Percentiles rank a stretch among this genome's conserved stretches.
Conservation (phyloP, 2,888 invertebrate species). For the Blastobasis adustella region DNA sequence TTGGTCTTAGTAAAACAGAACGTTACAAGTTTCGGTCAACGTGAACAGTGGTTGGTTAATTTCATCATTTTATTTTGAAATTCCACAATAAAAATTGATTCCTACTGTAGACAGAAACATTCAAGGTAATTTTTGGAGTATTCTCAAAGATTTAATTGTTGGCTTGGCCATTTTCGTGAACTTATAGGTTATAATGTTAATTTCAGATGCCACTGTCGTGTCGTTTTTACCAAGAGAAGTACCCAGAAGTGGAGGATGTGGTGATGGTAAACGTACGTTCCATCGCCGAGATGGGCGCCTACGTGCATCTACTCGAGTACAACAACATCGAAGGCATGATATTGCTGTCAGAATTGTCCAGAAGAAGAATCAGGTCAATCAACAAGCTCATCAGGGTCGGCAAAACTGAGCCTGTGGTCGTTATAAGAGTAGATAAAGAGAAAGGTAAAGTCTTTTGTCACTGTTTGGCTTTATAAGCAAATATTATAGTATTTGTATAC, state of each 20-base stretch:
- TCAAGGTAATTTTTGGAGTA: too few species aligned
- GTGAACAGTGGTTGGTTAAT: conserved; percentile 49
- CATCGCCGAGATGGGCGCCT: conserved; percentile 99
- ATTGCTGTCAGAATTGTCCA: conserved; percentile 95
- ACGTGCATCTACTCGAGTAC: conserved; percentile 97
- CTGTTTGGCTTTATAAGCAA: background rate
- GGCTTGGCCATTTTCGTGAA: background rate
- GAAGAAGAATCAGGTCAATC: conserved; percentile 98
- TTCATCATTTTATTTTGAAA: conserved; percentile 45
- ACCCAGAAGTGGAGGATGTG: conserved; percentile 99
- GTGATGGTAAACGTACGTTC: conserved; percentile 99
- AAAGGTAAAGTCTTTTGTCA: conserved; percentile 80
- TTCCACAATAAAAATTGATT: background rate
- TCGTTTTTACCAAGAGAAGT: conserved; percentile 97
- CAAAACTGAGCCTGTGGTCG: conserved; percentile 98
- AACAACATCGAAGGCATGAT: conserved; percentile 99
- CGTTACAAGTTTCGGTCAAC: conserved; percentile 36
- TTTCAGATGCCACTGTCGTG: conserved; percentile 91
- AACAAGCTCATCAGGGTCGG: conserved; percentile 99
- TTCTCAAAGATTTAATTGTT: too few species aligned
- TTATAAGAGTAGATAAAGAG: conserved; percentile 99
- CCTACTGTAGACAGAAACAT: too few species aligned
- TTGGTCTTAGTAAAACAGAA: conserved; percentile 13
- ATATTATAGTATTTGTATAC: background rate
- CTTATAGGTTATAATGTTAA: conserved; percentile 47